Evolutionary conservation across 2,888 invertebrate genomes (phyloP).

Genomic region (Aleiodes alternator): DNA sequence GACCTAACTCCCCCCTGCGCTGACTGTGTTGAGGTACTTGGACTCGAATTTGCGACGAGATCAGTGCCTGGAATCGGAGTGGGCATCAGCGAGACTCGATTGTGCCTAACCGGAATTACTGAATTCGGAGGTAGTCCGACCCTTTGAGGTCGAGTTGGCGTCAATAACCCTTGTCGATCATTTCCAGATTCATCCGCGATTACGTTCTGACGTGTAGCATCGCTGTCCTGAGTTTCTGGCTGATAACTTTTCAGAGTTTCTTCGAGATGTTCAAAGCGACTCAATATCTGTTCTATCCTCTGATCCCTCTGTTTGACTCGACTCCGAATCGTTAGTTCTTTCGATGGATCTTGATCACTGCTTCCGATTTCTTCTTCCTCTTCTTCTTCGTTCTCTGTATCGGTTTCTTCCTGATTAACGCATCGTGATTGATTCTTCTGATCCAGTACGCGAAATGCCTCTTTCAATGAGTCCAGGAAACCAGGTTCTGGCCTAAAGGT

Average conservation of each 20-base stretch:
- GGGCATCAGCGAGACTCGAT: not conserved
- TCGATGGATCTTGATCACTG: too few species aligned
- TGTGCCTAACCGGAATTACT: not conserved
- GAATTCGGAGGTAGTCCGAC: not conserved
- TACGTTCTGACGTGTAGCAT: too few species aligned
- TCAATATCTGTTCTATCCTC: not conserved
- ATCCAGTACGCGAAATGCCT: not conserved
- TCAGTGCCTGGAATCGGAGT: not conserved
- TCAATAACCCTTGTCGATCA: too few species aligned
- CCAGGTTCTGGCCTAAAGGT: not conserved
- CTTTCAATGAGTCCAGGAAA: not conserved
- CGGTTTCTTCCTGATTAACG: not conserved
- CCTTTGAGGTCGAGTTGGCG: too few species aligned
- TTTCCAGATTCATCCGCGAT: too few species aligned
- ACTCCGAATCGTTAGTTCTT: not conserved
- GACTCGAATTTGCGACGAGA: not conserved
- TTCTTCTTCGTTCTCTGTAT: too few species aligned
- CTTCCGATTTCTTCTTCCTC: not conserved
- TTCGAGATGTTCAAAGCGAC: too few species aligned
- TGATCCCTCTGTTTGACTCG: not conserved
- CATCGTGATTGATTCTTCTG: not conserved
- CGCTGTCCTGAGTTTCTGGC: too few species aligned
- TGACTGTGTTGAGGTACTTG: not conserved
- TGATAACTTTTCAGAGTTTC: too few species aligned
- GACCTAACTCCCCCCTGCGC: not conserved